These are phyloP conservation scores for Himalopsyche phryganea DNA, from an alignment of 1,140 invertebrate genomes.

Conservation along the genomic window DNA sequence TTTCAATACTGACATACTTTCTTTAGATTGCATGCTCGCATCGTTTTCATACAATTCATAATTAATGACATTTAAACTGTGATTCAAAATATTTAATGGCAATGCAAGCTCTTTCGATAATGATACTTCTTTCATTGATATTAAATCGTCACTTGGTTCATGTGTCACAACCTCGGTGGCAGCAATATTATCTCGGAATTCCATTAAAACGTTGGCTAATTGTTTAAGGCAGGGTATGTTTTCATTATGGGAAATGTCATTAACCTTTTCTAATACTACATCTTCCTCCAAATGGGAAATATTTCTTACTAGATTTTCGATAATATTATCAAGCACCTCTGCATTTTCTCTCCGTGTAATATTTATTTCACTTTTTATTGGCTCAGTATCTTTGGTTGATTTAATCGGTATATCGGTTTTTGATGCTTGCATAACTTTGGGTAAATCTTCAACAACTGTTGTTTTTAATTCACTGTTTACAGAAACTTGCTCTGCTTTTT, in stretches of 20 bases:
- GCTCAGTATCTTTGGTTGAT: neutral
- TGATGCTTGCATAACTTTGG: too few species aligned
- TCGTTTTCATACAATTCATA: conserved; percentile 42
- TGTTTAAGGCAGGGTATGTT: conserved; percentile 27
- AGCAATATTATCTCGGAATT: conserved; percentile 43
- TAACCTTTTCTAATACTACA: conserved; percentile 21
- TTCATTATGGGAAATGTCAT: conserved; percentile 28
- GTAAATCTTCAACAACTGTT: too few species aligned
- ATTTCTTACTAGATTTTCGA: conserved; percentile 7
- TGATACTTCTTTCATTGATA: conserved; percentile 44
- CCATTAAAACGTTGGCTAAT: conserved; percentile 39
- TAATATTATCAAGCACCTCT: conserved; percentile 12
- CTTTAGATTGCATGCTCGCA: conserved; percentile 38
- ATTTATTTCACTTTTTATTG: neutral
- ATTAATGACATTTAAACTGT: conserved; percentile 41
- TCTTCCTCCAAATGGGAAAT: conserved; percentile 17
- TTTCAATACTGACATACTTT: conserved; percentile 44
- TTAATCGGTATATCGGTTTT: too few species aligned
- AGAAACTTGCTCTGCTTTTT: neutral
- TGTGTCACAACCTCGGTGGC: conserved; percentile 9
- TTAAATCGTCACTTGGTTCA: conserved; percentile 35
- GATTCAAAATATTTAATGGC: conserved; percentile 43
- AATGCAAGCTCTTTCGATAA: conserved; percentile 39
- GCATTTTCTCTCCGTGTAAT: conserved; percentile 3
- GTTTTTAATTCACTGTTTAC: neutral